Percentiles rank a stretch among this genome's conserved stretches.
These are phyloP conservation scores for Cebuella pygmaea DNA, from an alignment of 2,797 vertebrate species.

Conservation along the genomic window DNA sequence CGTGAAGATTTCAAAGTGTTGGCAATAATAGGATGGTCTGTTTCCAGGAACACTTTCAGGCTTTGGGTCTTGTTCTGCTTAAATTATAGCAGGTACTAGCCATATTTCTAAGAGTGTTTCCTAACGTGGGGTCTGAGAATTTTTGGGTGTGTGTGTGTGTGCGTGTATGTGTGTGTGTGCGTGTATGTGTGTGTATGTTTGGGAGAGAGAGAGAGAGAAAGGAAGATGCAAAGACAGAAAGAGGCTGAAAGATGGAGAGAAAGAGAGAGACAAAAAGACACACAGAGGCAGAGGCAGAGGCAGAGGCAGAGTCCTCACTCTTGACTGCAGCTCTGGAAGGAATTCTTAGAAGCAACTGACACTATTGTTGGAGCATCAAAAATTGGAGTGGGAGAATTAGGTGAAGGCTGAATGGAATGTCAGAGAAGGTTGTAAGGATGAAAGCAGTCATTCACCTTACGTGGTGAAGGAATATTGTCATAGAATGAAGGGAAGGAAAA, in stretches of 20 bases:
- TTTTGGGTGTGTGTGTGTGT: background rate
- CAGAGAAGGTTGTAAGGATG: background rate
- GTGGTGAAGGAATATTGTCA: background rate
- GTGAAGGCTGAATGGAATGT: background rate
- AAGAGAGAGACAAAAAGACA: background rate
- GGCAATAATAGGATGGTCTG: conserved; percentile 44
- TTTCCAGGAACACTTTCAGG: conserved; percentile 52
- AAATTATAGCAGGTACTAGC: background rate
- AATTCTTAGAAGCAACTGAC: background rate
- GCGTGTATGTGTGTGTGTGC: background rate
- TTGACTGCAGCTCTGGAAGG: background rate
- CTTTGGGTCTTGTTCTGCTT: background rate
- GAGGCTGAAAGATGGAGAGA: background rate
- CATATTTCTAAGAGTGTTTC: background rate
- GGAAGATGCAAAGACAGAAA: background rate
- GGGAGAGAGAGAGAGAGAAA: too few relatives aligned
- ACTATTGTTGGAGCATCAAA: background rate
- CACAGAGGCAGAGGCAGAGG: too few relatives aligned
- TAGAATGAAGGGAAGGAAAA: background rate
- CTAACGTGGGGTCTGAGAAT: background rate
- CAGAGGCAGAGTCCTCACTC: background rate
- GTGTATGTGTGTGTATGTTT: background rate
- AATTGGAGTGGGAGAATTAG: background rate
- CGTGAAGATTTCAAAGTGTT: conserved; percentile 61
- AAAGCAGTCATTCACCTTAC: background rate